Percentiles rank a stretch among this genome's conserved stretches.
Evolutionary conservation across 2,113 vertebrate genomes (phyloP).

Genomic region (Ophthalmolycus amberensis): DNA sequence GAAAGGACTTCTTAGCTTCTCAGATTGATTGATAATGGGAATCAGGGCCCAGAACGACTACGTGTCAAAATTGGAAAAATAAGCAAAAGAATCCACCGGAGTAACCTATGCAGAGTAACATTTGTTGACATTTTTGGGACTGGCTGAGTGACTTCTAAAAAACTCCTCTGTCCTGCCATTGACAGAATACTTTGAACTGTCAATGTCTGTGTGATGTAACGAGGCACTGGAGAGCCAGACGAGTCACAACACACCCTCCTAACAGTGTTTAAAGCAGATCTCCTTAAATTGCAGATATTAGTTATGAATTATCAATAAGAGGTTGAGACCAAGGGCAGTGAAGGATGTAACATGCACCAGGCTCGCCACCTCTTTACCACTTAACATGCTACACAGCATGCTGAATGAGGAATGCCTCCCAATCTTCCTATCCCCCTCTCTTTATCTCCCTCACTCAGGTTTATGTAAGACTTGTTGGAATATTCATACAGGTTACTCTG

Average conservation of each 20-base stretch:
- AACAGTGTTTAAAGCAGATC: conserved; percentile 33
- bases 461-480: conserved; percentile 29
- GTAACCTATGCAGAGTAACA: background rate
- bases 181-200: conserved; percentile 14
- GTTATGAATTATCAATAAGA: conserved; percentile 62
- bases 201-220: background rate
- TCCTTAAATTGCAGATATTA: conserved; percentile 52
- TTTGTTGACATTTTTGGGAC: background rate
- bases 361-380: conserved; percentile 33
- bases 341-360: conserved; percentile 35
- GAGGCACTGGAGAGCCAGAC: conserved; percentile 3
- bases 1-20: background rate
- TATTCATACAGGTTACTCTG: conserved; percentile 46
- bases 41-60: background rate
- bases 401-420: conserved; percentile 34
- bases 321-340: conserved; percentile 47
- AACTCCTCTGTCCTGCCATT: background rate
- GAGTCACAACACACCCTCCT: conserved; percentile 25
- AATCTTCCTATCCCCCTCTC: conserved; percentile 4
- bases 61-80: no score
- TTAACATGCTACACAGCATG: conserved; percentile 39
- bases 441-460: conserved; percentile 34
- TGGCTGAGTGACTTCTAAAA: background rate
- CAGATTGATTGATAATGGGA: background rate
- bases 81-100: background rate